phyloP scores from a whole-genome alignment of 2,888 invertebrate species.

The Peribatodes rhomboidaria region DNA sequence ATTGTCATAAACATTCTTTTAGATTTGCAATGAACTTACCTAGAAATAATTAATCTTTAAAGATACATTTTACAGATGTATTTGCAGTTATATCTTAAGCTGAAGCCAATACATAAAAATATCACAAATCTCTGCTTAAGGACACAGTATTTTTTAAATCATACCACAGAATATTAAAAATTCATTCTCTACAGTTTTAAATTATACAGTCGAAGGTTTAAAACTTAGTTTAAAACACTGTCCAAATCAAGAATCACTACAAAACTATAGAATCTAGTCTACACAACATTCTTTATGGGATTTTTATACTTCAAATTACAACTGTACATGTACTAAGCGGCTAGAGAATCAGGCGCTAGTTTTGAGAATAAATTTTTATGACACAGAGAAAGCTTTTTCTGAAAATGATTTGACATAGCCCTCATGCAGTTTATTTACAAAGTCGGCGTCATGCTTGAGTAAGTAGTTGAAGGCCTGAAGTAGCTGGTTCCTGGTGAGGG shows the following conservation, averaged over 20 bases:
- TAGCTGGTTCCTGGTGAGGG: constrained; percentile 95
- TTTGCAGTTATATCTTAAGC: constrained; percentile 59
- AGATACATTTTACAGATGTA: constrained; percentile 55
- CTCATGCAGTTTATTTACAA: constrained; percentile 95
- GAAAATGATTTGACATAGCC: constrained; percentile 96
- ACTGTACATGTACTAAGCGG: constrained; percentile 78
- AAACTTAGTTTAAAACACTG: constrained; percentile 84
- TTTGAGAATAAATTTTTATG: constrained; percentile 72
- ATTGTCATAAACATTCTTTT: constrained; percentile 65
- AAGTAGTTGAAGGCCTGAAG: constrained; percentile 96
- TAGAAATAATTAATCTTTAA: constrained; percentile 41
- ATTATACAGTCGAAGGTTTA: constrained; percentile 78
- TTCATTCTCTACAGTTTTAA: constrained; percentile 78
- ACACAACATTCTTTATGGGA: constrained; percentile 75
- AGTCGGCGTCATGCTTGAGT: constrained; percentile 94
- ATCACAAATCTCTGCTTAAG: constrained; percentile 79
- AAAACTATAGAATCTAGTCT: constrained; percentile 78
- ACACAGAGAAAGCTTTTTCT: constrained; percentile 86
- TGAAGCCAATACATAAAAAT: constrained; percentile 72
- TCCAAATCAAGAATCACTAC: constrained; percentile 78
- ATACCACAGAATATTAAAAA: constrained; percentile 71
- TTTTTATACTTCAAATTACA: constrained; percentile 80
- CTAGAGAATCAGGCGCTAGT: constrained; percentile 64
- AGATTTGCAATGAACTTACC: constrained; percentile 56
- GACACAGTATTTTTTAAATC: constrained; percentile 63